Evolutionary conservation across 2,797 vertebrate genomes (phyloP), one percentile per base, ranked within the genome.

Genomic region (Fistularia commersonii): DNA sequence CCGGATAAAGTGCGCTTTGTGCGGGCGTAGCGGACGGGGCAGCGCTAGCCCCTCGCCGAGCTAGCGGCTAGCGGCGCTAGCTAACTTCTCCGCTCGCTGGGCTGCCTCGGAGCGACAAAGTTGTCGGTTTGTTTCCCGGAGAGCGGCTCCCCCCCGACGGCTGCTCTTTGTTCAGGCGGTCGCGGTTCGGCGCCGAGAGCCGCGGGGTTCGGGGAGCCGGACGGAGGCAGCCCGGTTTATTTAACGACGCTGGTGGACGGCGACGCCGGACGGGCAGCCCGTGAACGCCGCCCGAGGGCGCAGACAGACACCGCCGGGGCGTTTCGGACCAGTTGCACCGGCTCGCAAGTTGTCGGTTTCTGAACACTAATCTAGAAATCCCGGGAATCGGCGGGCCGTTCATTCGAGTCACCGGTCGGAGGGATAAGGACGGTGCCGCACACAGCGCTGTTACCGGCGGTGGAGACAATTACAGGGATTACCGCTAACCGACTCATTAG

Each of bases 41-140:
- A 7, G 2, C 44, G 75, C 49, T 66, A 71, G 61, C 37, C 9
- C 37, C 8, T 11, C 36, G 10, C 41, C 8, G 13, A 42, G 79
- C 72, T 77, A 78, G 69, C 74, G 41, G 56, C 39, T 78, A 79
- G 81, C 77, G 45, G 56, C n/a, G 64, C n/a, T 52, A 59, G 84
- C 84, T 83, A 81, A 82, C 66, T 81, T 74, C 44, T n/a, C 39
- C 52, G 68, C 66, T 65, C 2, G 60, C 66, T 48, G 71, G 45
- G 66, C 61, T 73, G 75, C 66, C 45, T 65, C 42, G 11, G 39
- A 11, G 6, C 41, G 11, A 52, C 50, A 52, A 52, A 52, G 50
- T 52, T 52, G 31, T 12, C 41, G 50, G 50, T 31, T 50, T 35
- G 38, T 50, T 15, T 38, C 15, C 14, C 38, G 12, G 37, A 42